phyloP scores from a whole-genome alignment of 2,113 vertebrate genomes.

The Amazona vittata region DNA sequence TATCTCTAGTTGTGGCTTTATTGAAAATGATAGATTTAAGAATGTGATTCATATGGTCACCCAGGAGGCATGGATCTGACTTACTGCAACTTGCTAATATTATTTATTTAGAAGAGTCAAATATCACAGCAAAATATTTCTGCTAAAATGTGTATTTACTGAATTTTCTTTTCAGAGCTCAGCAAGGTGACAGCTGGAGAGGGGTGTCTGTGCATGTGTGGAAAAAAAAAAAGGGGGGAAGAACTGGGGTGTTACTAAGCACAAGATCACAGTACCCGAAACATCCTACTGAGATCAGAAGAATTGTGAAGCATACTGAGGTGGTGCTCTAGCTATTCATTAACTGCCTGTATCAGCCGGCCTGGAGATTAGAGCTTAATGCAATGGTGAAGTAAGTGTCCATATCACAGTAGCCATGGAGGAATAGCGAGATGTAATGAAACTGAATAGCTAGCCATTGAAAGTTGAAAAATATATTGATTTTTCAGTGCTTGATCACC shows the following conservation, averaged over 20 bases:
- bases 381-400: conserved; percentile 68
- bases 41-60: not conserved
- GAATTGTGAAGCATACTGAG: conserved; percentile 50
- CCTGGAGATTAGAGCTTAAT: conserved; percentile 71
- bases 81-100: not conserved
- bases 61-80: not conserved
- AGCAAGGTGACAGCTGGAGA: conserved; percentile 58
- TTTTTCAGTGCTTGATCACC: conserved; percentile 73
- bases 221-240: conserved; percentile 11
- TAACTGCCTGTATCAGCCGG: conserved; percentile 57
- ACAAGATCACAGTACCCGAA: conserved; percentile 69
- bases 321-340: conserved; percentile 65
- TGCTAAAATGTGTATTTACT: conserved; percentile 42
- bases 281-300: conserved; percentile 74
- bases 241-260: conserved; percentile 69
- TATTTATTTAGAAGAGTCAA: conserved; percentile 52
- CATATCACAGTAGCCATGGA: conserved; percentile 67
- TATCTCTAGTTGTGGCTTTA: not conserved
- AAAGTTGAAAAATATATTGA: conserved; percentile 76
- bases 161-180: conserved; percentile 39
- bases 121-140: conserved; percentile 37
- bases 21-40: conserved; percentile 45
- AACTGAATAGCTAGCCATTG: conserved; percentile 68
- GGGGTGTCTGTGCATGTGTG: conserved; percentile 57
- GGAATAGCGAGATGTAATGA: conserved; percentile 69